Evolutionary conservation across 2,797 vertebrate species (phyloP).

Genomic region (Chrysocyon brachyurus): DNA sequence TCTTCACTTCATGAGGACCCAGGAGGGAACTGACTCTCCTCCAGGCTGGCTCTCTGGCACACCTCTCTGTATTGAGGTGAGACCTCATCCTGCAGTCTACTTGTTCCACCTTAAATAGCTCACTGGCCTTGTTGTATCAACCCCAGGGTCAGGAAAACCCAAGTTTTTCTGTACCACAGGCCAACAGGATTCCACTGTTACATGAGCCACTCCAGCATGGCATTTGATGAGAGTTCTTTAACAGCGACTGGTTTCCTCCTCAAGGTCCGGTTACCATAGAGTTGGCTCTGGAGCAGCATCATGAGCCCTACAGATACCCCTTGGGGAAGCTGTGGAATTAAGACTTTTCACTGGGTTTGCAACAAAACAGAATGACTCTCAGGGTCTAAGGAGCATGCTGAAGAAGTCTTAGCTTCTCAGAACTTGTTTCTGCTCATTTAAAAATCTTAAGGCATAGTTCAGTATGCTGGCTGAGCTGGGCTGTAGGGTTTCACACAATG

Average conservation of each 20-base stretch:
- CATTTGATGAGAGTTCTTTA: neutral
- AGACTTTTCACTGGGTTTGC: neutral
- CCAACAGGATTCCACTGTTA: neutral
- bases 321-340: neutral
- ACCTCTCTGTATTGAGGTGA: neutral
- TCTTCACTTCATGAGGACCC: neutral
- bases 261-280: neutral
- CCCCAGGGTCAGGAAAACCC: neutral
- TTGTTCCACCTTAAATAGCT: neutral
- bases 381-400: neutral
- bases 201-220: neutral
- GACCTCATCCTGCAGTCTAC: neutral
- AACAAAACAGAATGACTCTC: neutral
- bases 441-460: neutral
- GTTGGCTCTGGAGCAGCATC: neutral
- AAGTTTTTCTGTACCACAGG: neutral
- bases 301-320: neutral
- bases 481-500: neutral
- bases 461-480: neutral
- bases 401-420: neutral
- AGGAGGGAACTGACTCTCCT: neutral
- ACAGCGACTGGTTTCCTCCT: neutral
- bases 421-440: slow-evolving; percentile 17
- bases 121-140: neutral
- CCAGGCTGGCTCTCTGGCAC: neutral